Evolutionary conservation across 2,888 invertebrate species (phyloP), one percentile per base, ranked within the genome.

Genomic region (Unio pictorum): DNA sequence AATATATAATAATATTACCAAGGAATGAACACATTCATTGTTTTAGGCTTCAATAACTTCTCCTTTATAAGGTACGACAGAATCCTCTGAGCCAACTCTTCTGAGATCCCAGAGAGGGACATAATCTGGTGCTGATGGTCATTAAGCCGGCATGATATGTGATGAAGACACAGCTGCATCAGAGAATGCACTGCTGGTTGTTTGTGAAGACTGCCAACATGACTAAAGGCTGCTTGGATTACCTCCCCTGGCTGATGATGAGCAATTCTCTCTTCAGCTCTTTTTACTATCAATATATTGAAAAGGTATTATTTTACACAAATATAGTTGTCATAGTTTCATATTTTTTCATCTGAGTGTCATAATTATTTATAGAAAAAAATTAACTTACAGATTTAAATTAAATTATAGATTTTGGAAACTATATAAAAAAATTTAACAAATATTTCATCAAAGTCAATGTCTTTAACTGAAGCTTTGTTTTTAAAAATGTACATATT

Each of bases 11-110:
- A n/a, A 55, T 62, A 78, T 73, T 74, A 88, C 89, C 88, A 86
- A n/a, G 88, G 84, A 59, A 87, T 76, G 76, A 89, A 87, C 11
- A 81, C 80, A 57, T 84, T 83, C 26, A 89, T 78, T n/a, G 84
- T 84, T 63, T 84, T 87, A 0, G 84, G 84, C 65, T 82, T 85
- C 45, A 89, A 82, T 62, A 84, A 76, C 70, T 83, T 81, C 63
- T 87, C 84, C 63, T 84, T 85, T 66, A 86, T 73, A 20, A 89
- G 81, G 68, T 85, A 79, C 1, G 76, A 69, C 3, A 89, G 64
- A 8, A 88, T 75, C 58, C 82, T 78, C 71, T 85, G 85, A 0
- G 87, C 85, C 65, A 88, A 76, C 4, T 86, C 81, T 66, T 86
- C 85, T 2, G 89, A 81, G 26, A 88, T 74, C 2, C 86, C 86